A percentile compares a stretch with the other conserved stretches of the same genome.
Evolutionary conservation across 1,140 invertebrate genomes (phyloP).

Genomic region (Calephelis virginiensis): DNA sequence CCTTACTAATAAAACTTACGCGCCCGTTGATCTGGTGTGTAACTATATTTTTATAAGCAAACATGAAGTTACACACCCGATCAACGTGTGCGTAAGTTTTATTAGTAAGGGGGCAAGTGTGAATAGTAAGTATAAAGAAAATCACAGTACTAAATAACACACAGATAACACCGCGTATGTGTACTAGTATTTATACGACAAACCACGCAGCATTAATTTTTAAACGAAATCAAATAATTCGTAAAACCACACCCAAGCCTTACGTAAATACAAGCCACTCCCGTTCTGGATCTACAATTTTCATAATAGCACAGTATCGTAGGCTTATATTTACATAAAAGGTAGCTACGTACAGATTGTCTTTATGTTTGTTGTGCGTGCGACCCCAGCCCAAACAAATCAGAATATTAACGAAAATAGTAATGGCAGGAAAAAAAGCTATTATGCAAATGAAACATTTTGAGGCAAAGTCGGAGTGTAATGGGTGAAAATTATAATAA

Average conservation of each 20-base stretch:
- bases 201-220: conserved; percentile 27
- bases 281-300: conserved; percentile 62
- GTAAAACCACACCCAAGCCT: conserved; percentile 53
- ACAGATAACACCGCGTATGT: too few species aligned
- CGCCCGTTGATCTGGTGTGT: too few species aligned
- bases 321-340: conserved; percentile 75
- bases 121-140: too few species aligned
- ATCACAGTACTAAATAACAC: too few species aligned
- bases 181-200: conserved; percentile 20
- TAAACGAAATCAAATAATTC: conserved; percentile 39
- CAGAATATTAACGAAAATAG: conserved; percentile 76
- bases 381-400: conserved; percentile 65
- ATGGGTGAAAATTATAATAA: conserved; percentile 62
- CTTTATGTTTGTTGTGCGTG: conserved; percentile 76
- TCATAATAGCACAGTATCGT: conserved; percentile 69
- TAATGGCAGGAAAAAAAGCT: conserved; percentile 74
- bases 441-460: conserved; percentile 78
- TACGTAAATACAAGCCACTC: conserved; percentile 62
- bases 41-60: too few species aligned
- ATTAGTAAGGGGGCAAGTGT: too few species aligned
- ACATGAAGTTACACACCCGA: too few species aligned
- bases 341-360: conserved; percentile 71
- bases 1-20: too few species aligned
- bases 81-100: too few species aligned
- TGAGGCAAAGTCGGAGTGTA: conserved; percentile 73